These are phyloP conservation scores for Cranoglanis bouderius DNA, from an alignment of 2,113 vertebrate genomes.

Conservation along the genomic window DNA sequence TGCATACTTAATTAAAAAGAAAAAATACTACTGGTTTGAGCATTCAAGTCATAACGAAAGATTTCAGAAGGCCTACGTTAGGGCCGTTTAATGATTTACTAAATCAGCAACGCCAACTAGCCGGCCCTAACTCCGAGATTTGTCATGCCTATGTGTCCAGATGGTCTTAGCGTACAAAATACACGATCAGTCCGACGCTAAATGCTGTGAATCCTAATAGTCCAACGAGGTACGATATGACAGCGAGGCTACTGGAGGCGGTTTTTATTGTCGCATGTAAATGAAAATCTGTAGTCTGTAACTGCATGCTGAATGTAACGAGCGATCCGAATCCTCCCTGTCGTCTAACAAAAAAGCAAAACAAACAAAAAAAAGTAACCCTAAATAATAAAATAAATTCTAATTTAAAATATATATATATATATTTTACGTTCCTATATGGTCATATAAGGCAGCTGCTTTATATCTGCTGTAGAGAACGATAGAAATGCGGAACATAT, in stretches of 20 bases:
- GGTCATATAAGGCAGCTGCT: slow-evolving; percentile 38
- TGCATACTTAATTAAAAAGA: not conserved
- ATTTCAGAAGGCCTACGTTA: not conserved
- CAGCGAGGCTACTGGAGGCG: not conserved
- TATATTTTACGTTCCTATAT: not conserved
- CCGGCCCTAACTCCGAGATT: not conserved
- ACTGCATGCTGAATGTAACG: not conserved
- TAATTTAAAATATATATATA: slow-evolving; percentile 8
- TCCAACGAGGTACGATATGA: slow-evolving; percentile 24
- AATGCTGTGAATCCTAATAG: not conserved
- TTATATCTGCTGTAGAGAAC: not conserved
- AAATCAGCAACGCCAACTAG: not conserved
- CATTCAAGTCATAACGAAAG: not conserved
- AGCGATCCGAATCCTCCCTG: not conserved
- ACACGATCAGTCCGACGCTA: not conserved
- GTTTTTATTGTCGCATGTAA: not conserved
- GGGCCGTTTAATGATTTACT: not conserved
- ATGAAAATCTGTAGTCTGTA: not conserved
- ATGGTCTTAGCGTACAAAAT: slow-evolving; percentile 1
- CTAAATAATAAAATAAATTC: not conserved
- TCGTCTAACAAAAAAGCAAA: not conserved
- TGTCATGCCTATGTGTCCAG: not conserved
- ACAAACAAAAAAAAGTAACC: no score
- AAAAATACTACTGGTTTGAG: not conserved
- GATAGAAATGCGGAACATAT: not conserved